These are phyloP conservation scores for Epizoanthus illoricatus DNA, from an alignment of 92 coral and sea anemone species.

Conservation along the genomic window DNA sequence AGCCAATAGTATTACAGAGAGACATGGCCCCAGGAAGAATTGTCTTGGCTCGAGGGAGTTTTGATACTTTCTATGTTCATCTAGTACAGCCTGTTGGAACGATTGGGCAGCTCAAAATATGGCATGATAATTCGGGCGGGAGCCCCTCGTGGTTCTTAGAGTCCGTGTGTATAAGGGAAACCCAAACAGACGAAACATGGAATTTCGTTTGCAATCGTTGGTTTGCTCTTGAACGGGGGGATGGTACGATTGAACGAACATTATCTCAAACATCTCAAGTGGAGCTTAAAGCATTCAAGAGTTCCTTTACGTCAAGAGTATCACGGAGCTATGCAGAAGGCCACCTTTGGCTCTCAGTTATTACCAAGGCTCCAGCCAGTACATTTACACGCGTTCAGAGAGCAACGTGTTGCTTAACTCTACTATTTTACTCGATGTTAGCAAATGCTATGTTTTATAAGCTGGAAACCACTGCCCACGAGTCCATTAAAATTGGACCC, in stretches of 20 bases:
- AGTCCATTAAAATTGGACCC: constrained; percentile 9
- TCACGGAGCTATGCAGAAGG: neutral
- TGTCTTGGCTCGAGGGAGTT: neutral
- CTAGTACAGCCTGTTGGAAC: neutral
- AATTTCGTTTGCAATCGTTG: neutral
- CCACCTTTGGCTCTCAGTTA: constrained; percentile 12
- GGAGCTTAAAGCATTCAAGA: neutral
- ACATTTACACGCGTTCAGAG: constrained; percentile 28
- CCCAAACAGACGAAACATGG: neutral
- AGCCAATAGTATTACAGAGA: constrained; percentile 10
- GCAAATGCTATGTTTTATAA: constrained; percentile 31
- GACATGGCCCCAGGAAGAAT: constrained; percentile 22
- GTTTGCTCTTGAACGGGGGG: neutral
- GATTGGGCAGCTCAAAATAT: neutral
- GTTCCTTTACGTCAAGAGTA: neutral
- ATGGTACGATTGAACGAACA: neutral
- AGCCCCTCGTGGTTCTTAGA: constrained; percentile 10
- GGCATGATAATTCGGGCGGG: constrained; percentile 4
- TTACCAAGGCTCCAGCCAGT: constrained; percentile 15
- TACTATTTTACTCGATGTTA: constrained; percentile 12
- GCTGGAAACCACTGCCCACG: neutral
- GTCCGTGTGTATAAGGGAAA: neutral
- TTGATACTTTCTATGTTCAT: neutral
- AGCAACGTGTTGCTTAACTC: constrained; percentile 14
- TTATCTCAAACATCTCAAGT: neutral